Evolutionary conservation across 2,888 invertebrate genomes (phyloP).

Genomic region (Drosophila anceps): DNA sequence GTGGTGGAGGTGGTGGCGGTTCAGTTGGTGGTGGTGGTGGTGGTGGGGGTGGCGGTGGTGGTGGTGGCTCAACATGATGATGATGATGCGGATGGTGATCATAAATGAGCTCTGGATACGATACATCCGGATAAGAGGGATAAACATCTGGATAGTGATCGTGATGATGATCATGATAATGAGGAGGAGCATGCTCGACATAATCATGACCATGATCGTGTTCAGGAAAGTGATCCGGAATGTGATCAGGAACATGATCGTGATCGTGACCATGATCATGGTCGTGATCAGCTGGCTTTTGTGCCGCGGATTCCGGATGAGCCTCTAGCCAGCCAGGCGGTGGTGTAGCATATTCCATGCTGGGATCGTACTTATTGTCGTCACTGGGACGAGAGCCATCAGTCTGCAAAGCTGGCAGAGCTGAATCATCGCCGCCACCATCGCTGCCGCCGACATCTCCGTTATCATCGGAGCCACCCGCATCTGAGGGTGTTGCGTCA

Average conservation of each 20-base stretch:
- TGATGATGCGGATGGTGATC: constrained; percentile 62
- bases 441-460: neutral
- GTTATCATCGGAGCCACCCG: neutral
- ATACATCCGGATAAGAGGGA: constrained; percentile 72
- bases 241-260: constrained; percentile 62
- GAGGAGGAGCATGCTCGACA: constrained; percentile 54
- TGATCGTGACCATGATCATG: constrained; percentile 58
- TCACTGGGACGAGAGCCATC: constrained; percentile 51
- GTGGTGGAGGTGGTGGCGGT: constrained; percentile 70
- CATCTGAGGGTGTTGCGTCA: constrained; percentile 14
- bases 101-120: constrained; percentile 65
- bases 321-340: constrained; percentile 83
- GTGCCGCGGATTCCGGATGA: constrained; percentile 73
- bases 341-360: constrained; percentile 84
- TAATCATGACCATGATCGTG: constrained; percentile 78
- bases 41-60: constrained; percentile 73
- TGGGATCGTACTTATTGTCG: constrained; percentile 76
- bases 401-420: constrained; percentile 52
- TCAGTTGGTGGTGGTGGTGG: constrained; percentile 70
- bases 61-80: constrained; percentile 61
- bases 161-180: constrained; percentile 60
- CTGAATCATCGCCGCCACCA: constrained; percentile 8
- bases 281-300: constrained; percentile 66
- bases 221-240: constrained; percentile 78
- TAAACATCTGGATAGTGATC: constrained; percentile 58